Conservation (phyloP, 1,140 invertebrate species). For the Hydropsyche tenuis region DNA sequence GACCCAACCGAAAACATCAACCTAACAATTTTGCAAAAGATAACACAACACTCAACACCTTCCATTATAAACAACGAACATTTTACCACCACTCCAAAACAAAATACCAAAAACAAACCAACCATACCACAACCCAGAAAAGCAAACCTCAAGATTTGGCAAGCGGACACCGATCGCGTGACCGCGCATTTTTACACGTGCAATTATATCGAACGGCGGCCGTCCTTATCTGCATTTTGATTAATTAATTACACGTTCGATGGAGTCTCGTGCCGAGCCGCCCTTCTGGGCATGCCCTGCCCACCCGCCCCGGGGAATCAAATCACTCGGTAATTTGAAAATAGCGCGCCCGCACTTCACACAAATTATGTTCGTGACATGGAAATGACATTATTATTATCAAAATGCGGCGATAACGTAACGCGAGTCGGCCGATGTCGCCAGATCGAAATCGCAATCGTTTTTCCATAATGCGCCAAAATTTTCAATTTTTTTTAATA, state of each 20-base stretch:
- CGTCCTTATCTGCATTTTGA: conserved; percentile 47
- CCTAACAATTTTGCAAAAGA: too few species aligned
- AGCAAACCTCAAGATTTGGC: not conserved
- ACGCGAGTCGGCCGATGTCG: conserved; percentile 6
- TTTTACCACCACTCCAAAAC: too few species aligned
- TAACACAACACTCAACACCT: too few species aligned
- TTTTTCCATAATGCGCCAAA: too few species aligned
- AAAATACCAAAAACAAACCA: too few species aligned
- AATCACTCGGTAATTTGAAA: conserved; percentile 50
- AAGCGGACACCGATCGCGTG: not conserved
- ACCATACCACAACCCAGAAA: too few species aligned
- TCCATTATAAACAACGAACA: too few species aligned
- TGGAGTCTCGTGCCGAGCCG: conserved; percentile 44
- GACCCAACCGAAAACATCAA: too few species aligned
- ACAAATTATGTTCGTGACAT: conserved; percentile 40
- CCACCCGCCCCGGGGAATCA: conserved; percentile 46
- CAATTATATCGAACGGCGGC: conserved; percentile 34
- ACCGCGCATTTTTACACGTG: conserved; percentile 11
- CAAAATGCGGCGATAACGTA: conserved; percentile 6
- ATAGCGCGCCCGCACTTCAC: conserved; percentile 36
- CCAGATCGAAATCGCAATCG: too few species aligned
- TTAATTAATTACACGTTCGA: conserved; percentile 51
- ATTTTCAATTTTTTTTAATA: too few species aligned
- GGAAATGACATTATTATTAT: conserved; percentile 42
- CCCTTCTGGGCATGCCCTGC: conserved; percentile 34